A percentile compares a stretch with the other conserved stretches of the same genome.
Evolutionary conservation across 2,113 vertebrate species (phyloP).

Genomic region (Rhabdomys dilectus): DNA sequence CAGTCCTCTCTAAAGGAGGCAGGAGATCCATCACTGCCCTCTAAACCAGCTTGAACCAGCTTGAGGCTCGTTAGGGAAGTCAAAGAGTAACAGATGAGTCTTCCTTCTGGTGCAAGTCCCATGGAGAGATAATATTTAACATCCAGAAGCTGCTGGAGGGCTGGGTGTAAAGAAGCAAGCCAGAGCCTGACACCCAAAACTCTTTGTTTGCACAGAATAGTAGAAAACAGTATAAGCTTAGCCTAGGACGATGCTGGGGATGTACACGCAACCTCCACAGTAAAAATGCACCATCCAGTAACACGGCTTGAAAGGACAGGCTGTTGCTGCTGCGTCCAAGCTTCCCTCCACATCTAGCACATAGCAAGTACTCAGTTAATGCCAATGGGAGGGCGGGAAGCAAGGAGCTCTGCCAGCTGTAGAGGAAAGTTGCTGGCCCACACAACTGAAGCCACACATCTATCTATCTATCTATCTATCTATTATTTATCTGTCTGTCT

Average conservation of each 20-base stretch:
- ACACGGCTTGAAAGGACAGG: not conserved
- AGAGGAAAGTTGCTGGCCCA: not conserved
- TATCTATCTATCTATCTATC: not conserved
- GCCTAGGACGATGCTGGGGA: not conserved
- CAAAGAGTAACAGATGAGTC: slow-evolving; percentile 69
- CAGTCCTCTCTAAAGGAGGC: not conserved
- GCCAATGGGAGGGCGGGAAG: not conserved
- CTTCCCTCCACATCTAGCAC: not conserved
- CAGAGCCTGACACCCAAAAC: slow-evolving; percentile 51
- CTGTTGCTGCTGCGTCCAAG: not conserved
- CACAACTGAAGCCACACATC: slow-evolving; percentile 1
- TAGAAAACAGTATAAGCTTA: not conserved
- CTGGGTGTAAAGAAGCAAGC: slow-evolving; percentile 55
- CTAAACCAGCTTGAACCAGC: slow-evolving; percentile 31
- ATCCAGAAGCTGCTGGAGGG: slow-evolving; percentile 64
- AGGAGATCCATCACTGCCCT: slow-evolving; percentile 44
- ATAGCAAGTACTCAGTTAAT: not conserved
- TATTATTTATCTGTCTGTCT: too few species aligned
- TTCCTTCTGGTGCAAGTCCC: slow-evolving; percentile 61
- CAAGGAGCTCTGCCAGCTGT: not conserved
- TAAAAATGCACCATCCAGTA: not conserved
- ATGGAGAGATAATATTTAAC: slow-evolving; percentile 77
- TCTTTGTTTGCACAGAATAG: slow-evolving; percentile 45
- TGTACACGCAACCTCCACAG: not conserved
- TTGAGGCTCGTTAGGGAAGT: slow-evolving; percentile 68